Base-by-base conservation (phyloP, 2,888 invertebrate genomes). In the Protophormia terraenovae region DNA sequence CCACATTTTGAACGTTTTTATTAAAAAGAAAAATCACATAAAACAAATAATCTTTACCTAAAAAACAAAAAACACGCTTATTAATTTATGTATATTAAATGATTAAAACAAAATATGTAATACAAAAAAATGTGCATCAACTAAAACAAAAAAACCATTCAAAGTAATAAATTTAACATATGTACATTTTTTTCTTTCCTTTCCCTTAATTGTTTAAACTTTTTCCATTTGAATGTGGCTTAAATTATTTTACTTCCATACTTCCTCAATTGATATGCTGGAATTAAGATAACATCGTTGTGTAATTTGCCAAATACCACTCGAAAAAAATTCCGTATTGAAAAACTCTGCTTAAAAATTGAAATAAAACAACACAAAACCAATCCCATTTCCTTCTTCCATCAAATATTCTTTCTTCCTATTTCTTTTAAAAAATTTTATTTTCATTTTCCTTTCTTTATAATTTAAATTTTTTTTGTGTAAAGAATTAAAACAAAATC, bases 401-500 rank as follows among this genome's bases (percentile, higher is more conserved):
- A 75, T 58, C 3, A 29, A 71, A 45, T 71, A 50, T 55, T n/a
- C 16, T 53, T 75, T 62, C 24, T 58, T 80, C 22, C 35, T 29
- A 19, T 19, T 38, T 38, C 35, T 76, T 14, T 64, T 47, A 12
- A 2, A 22, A 50, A 19, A n/a, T 50, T 66, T 27, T 35, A 29
- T 72, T 55, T 50, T 60, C 41, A 24, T 66, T 75, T 79, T 84
- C 45, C 45, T 53, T 47, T 60, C 27, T 67, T 80, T 76, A 45
- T 75, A 66, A 75, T 79, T 78, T 77, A 27, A 53, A 71, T 60
- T 19, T 55, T 85, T 82, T 73, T n/a, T n/a, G n/a, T 85, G 69
- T 75, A 82, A 79, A 85, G 73, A 83, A 75, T 75, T 69, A 78
- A 62, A 62, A 38, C 29, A 50, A 84, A 85, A 78, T 75, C 69